Conservation (phyloP, 1,140 invertebrate genomes). For the Drosophila mauritiana region DNA sequence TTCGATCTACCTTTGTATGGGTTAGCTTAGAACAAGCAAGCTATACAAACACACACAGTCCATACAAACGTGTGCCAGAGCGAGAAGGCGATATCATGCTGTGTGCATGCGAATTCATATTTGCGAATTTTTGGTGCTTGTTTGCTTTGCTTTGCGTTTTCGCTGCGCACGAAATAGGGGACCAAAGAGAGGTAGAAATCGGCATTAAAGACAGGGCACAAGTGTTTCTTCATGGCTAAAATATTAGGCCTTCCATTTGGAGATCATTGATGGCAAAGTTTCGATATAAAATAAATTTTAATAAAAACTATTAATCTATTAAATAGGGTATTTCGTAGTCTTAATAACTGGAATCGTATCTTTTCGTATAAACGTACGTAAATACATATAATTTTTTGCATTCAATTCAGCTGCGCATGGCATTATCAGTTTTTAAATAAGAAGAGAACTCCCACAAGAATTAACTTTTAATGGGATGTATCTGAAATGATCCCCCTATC, state of each 20-base stretch:
- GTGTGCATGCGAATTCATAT: conserved; percentile 49
- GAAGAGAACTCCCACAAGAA: conserved; percentile 14
- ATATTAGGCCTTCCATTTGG: background rate
- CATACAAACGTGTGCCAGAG: conserved; percentile 10
- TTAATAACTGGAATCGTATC: too few relatives aligned
- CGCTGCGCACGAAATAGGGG: conserved; percentile 29
- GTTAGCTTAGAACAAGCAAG: conserved; percentile 78
- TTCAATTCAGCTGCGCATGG: conserved; percentile 55
- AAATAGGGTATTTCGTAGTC: background rate
- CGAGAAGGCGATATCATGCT: conserved; percentile 19
- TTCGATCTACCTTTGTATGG: conserved; percentile 61
- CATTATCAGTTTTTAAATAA: background rate
- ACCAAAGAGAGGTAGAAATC: background rate
- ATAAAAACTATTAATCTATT: too few relatives aligned
- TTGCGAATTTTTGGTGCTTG: conserved; percentile 63
- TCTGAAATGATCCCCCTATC: conserved; percentile 14
- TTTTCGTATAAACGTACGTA: too few relatives aligned
- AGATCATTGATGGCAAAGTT: too few relatives aligned
- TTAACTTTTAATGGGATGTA: conserved; percentile 10
- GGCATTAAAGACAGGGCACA: conserved; percentile 27
- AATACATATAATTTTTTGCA: background rate
- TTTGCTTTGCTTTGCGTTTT: conserved; percentile 76
- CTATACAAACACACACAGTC: conserved; percentile 37
- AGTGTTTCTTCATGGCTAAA: conserved; percentile 39
- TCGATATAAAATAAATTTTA: background rate